Percentiles rank a stretch among this genome's conserved stretches.
These are phyloP conservation scores for Ceyx melanurus DNA, from an alignment of 2,113 vertebrate species.

Conservation along the genomic window DNA sequence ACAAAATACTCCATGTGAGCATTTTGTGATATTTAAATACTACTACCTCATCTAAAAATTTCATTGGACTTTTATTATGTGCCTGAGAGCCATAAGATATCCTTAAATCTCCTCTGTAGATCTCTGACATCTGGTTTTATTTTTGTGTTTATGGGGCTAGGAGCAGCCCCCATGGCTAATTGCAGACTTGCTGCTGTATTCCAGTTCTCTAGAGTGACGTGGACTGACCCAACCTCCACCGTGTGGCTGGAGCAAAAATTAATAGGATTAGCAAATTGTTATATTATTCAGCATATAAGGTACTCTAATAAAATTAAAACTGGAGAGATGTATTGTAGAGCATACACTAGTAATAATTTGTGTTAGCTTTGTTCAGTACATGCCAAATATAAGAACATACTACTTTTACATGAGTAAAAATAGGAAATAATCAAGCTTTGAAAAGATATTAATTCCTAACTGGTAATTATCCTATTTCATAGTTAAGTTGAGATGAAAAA, in stretches of 20 bases:
- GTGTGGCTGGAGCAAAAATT: background rate
- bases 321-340: background rate
- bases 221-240: background rate
- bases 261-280: background rate
- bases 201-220: background rate
- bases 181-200: background rate
- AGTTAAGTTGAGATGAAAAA: background rate
- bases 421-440: background rate
- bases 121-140: constrained; percentile 25
- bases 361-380: background rate
- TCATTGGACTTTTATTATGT: constrained; percentile 29
- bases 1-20: background rate
- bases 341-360: background rate
- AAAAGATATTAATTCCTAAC: background rate
- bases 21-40: background rate
- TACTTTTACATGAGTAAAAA: background rate
- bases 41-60: background rate
- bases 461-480: background rate
- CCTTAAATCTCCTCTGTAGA: background rate
- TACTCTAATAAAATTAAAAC: background rate
- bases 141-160: background rate
- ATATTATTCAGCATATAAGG: background rate
- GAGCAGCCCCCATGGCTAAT: background rate
- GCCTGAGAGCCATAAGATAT: background rate
- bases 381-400: background rate